Evolutionary conservation across 2,888 invertebrate genomes (phyloP).

Genomic region (Abrostola tripartita): DNA sequence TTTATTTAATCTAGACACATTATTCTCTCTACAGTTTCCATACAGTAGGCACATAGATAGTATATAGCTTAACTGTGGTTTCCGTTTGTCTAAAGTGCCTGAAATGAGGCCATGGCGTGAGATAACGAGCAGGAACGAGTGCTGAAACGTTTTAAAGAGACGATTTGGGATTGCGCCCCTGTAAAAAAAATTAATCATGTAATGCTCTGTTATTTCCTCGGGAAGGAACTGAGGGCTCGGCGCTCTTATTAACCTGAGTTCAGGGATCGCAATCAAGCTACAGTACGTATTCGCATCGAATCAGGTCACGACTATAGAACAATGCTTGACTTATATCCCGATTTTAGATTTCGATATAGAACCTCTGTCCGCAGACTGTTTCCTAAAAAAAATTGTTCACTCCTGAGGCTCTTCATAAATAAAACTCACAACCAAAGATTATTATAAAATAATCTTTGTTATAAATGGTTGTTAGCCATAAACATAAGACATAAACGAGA

Average conservation of each 20-base stretch:
- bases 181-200: conserved; percentile 63
- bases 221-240: conserved; percentile 61
- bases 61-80: conserved; percentile 69
- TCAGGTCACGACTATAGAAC: conserved; percentile 71
- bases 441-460: too few relatives aligned
- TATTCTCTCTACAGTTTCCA: conserved; percentile 57
- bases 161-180: conserved; percentile 57
- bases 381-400: too few relatives aligned
- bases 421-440: too few relatives aligned
- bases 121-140: conserved; percentile 81
- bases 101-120: conserved; percentile 79
- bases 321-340: conserved; percentile 50
- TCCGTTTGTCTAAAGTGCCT: conserved; percentile 77
- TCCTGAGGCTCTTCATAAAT: neutral
- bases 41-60: neutral
- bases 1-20: conserved; percentile 13
- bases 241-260: conserved; percentile 74
- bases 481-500: neutral
- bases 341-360: neutral
- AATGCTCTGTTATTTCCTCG: conserved; percentile 63
- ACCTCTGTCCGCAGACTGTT: neutral
- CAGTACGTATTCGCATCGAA: conserved; percentile 60
- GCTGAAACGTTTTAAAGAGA: conserved; percentile 67
- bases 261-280: conserved; percentile 66
- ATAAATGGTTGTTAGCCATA: too few relatives aligned